Evolutionary conservation across 2,113 vertebrate genomes (phyloP), one percentile per base, ranked within the genome.

Genomic region (Ibidorhyncha struthersii): DNA sequence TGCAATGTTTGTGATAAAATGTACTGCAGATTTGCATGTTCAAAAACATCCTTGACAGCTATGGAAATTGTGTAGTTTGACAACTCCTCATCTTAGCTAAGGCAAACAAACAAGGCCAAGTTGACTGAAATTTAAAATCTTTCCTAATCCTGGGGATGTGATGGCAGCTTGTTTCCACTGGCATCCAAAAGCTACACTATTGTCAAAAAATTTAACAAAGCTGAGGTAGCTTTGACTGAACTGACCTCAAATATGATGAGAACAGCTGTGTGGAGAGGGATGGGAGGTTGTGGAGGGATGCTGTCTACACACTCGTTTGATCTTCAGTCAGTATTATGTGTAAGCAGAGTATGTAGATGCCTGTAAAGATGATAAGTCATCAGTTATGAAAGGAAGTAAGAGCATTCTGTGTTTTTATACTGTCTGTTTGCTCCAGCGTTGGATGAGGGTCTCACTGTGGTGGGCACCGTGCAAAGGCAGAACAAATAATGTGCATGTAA

Each of bases 41-140:
- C 95, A 95, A 95, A 96, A 96, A 91, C 95, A 97, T 95, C 89
- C 76, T 93, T 97, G 96, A 97, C 96, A 97, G 96, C 95, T 96
- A 96, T 94, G 92, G 94, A 97, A 97, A 97, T 97, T 84, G 73
- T 96, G 80, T 92, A 94, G 94, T 96, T 96, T 97, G 97, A 96
- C 96, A 96, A 92, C 89, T 97, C 89, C 69, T 96, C 96, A 86
- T 97, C 86, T 92, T 76, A 92, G 89, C 92, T 94, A 97, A 97
- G 70, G 80, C 91, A 96, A 94, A 96, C 93, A 96, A 97, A 96
- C 91, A 97, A 96, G 96, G 73, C 91, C 92, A 90, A 96, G 91
- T 82, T 94, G 95, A 96, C 86, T 96, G 89, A 96, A 95, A 92
- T 96, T 93, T 93, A 96, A 97, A 94, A 93, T 95, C 78, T 82